Percentiles rank a stretch among this genome's conserved stretches.
Conservation (phyloP, 2,888 invertebrate species). For the Nomada flava region DNA sequence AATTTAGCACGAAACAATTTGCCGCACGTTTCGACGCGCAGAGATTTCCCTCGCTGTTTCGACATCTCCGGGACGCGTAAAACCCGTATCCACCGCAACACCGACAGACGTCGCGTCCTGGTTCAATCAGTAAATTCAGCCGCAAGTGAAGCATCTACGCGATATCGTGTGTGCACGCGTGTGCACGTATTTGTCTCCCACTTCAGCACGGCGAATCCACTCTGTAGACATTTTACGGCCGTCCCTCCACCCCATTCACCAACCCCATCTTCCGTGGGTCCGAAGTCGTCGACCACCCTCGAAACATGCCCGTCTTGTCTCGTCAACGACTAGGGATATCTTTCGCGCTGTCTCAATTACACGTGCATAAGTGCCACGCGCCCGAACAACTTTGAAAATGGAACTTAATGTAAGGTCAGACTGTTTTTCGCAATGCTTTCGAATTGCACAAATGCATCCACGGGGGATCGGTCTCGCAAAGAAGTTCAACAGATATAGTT, state of each 20-base stretch:
- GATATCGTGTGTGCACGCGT: constrained; percentile 40
- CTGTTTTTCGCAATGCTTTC: background rate
- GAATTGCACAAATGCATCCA: background rate
- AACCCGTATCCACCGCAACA: constrained; percentile 56
- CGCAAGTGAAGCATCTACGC: constrained; percentile 54
- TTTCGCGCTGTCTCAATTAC: constrained; percentile 19
- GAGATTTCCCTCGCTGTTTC: constrained; percentile 13
- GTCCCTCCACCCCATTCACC: constrained; percentile 38
- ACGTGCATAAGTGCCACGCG: background rate
- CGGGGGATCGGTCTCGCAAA: background rate
- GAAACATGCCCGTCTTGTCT: constrained; percentile 18
- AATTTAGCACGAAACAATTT: constrained; percentile 49
- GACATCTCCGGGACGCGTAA: constrained; percentile 61
- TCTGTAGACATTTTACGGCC: constrained; percentile 68
- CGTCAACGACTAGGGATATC: constrained; percentile 7
- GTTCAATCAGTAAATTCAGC: constrained; percentile 68
- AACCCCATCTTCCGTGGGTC: constrained; percentile 23
- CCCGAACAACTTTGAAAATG: background rate
- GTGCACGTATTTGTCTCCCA: constrained; percentile 51
- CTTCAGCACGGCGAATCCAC: constrained; percentile 66
- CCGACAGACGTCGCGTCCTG: constrained; percentile 41
- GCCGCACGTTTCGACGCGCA: constrained; percentile 3
- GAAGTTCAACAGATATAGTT: background rate
- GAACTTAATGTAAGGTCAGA: background rate
- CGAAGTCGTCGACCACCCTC: constrained; percentile 19